phyloP scores from a whole-genome alignment of 1,140 invertebrate genomes.

The Eumeta japonica region DNA sequence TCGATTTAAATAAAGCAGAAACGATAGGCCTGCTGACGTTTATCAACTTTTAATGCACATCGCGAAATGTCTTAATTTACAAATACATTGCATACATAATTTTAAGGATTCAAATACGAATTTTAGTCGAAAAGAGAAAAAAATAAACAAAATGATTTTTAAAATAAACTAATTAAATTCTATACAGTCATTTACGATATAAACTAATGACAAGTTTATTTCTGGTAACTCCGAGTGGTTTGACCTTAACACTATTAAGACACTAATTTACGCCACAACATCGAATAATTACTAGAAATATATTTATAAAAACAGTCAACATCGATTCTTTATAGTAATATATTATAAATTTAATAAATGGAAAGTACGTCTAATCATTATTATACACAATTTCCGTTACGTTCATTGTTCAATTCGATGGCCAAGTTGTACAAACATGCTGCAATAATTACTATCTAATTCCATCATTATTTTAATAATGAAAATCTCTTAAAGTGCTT shows the following conservation, averaged over 20 bases:
- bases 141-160: not conserved
- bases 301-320: conserved; percentile 60
- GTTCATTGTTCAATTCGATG: conserved; percentile 32
- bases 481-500: not conserved
- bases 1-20: too few species aligned
- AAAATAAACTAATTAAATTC: not conserved
- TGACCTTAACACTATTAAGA: conserved; percentile 46
- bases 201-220: not conserved
- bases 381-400: conserved; percentile 39
- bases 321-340: conserved; percentile 56
- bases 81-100: not conserved
- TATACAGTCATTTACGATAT: not conserved
- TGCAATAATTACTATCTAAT: not conserved
- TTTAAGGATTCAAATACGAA: not conserved
- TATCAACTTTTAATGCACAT: too few species aligned
- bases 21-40: too few species aligned
- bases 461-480: not conserved
- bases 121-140: not conserved
- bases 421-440: conserved; percentile 12
- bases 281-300: conserved; percentile 58
- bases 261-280: conserved; percentile 59
- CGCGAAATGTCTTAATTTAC: not conserved
- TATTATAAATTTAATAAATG: conserved; percentile 45
- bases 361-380: conserved; percentile 40
- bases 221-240: conserved; percentile 35